phyloP scores from a whole-genome alignment of 2,797 vertebrate species.

The Sebastes miniatus region DNA sequence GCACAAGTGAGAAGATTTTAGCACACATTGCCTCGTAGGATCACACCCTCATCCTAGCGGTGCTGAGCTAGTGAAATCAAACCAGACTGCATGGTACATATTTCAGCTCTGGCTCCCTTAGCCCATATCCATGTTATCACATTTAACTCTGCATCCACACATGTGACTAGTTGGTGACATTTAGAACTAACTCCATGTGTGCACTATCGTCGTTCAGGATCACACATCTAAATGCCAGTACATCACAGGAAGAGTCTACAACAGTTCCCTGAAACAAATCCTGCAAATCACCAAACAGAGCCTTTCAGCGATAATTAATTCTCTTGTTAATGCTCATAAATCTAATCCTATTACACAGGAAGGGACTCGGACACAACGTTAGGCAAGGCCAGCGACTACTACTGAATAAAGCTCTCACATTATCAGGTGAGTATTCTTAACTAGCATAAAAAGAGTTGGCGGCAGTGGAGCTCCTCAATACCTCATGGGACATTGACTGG shows the following conservation, averaged over 20 bases:
- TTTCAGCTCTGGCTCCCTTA: background rate
- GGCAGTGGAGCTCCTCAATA: conserved; percentile 38
- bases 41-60: background rate
- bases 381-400: conserved; percentile 17
- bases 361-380: conserved; percentile 32
- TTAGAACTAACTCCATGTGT: background rate
- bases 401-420: conserved; percentile 34
- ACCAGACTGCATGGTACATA: background rate
- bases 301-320: conserved; percentile 46
- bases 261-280: conserved; percentile 28
- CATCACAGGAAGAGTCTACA: background rate
- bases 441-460: conserved; percentile 36
- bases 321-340: conserved; percentile 49
- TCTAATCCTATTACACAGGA: conserved; percentile 64
- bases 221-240: background rate
- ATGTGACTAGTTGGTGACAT: background rate
- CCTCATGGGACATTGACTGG: conserved; percentile 46
- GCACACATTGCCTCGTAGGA: background rate
- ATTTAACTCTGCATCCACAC: background rate
- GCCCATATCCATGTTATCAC: background rate
- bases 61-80: background rate
- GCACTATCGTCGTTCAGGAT: background rate
- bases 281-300: conserved; percentile 35
- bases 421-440: conserved; percentile 44
- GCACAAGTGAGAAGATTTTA: background rate